A percentile compares a stretch with the other conserved stretches of the same genome.
Conservation (phyloP, 2,113 vertebrate species). For the Psittacus erithacus region DNA sequence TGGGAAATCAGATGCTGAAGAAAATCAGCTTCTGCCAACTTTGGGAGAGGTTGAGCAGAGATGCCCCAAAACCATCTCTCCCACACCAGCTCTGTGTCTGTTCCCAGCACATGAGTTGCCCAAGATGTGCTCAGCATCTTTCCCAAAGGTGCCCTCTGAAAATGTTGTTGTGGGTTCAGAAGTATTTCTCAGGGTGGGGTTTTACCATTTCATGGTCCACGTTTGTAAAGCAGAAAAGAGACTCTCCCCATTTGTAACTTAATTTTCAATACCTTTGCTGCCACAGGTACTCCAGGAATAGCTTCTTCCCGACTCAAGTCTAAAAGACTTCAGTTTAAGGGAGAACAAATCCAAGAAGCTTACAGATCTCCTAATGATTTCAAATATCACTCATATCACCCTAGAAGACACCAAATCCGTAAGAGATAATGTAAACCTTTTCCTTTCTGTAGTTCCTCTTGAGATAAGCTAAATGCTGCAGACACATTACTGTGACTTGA, state of each 20-base stretch:
- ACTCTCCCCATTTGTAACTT: neutral
- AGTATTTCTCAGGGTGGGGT: neutral
- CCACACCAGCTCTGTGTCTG: accelerated
- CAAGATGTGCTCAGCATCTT: neutral
- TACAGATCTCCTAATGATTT: neutral
- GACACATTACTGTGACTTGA: slow-evolving; percentile 46
- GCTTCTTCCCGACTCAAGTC: neutral
- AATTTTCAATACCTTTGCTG: neutral
- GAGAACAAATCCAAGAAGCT: neutral
- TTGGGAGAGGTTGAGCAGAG: neutral
- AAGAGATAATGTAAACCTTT: slow-evolving; percentile 42
- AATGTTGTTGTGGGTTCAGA: accelerated
- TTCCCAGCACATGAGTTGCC: neutral
- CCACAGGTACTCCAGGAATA: neutral
- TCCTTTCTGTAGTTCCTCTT: slow-evolving; percentile 15
- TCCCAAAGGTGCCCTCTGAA: neutral
- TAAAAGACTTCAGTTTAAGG: neutral
- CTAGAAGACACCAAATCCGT: neutral
- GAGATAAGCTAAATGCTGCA: slow-evolving; percentile 42
- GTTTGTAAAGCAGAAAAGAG: neutral
- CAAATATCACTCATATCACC: slow-evolving; percentile 1
- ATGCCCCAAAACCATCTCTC: neutral
- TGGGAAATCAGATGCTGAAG: neutral
- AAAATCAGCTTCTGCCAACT: neutral
- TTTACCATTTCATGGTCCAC: neutral